phyloP scores from a whole-genome alignment of 1,140 invertebrate genomes.

The Drosophila takahashii region DNA sequence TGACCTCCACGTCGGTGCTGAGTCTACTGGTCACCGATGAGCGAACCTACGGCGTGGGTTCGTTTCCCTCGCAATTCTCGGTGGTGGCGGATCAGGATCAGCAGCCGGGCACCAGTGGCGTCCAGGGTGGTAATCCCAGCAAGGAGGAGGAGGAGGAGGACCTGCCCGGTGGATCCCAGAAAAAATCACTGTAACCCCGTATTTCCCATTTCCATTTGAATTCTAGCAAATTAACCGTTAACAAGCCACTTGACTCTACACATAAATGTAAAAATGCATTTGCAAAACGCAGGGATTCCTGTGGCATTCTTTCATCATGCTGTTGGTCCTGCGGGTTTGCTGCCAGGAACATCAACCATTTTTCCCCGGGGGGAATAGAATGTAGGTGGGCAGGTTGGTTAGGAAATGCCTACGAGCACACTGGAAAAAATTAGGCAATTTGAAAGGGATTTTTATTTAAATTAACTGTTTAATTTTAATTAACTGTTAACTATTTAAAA shows the following conservation, averaged over 20 bases:
- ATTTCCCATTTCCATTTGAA: neutral
- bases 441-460: no score
- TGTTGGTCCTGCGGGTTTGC: constrained; percentile 17
- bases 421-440: neutral
- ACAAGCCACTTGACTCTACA: neutral
- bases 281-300: constrained; percentile 11
- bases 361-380: constrained; percentile 8
- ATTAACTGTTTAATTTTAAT: no score
- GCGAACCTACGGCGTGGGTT: constrained; percentile 16
- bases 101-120: constrained; percentile 8
- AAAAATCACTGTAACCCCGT: neutral
- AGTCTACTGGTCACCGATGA: constrained; percentile 42
- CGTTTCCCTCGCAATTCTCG: neutral
- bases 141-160: no score
- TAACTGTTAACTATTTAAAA: no score
- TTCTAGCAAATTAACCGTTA: constrained; percentile 30
- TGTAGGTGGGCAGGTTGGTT: constrained; percentile 6
- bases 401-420: constrained; percentile 11
- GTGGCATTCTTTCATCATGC: constrained; percentile 7
- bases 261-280: constrained; percentile 24
- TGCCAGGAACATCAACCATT: constrained; percentile 8
- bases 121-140: neutral
- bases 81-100: constrained; percentile 1
- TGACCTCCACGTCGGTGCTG: constrained; percentile 58
- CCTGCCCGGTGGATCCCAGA: neutral